Evolutionary conservation across 2,113 vertebrate species (phyloP).

Genomic region (Misgurnus mizolepis): DNA sequence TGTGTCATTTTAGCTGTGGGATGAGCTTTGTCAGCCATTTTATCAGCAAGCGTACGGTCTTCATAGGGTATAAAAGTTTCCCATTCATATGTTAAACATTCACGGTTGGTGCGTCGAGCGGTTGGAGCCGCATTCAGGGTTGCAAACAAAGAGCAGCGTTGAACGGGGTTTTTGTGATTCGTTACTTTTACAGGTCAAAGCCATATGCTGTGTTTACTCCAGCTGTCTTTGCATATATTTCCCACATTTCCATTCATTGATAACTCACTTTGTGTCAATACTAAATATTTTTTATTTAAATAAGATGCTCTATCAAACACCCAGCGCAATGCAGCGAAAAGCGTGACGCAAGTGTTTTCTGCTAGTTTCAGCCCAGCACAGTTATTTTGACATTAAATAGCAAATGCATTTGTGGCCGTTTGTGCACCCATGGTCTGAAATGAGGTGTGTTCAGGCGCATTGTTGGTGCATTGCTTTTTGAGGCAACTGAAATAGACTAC

Average conservation of each 20-base stretch:
- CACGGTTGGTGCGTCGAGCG: slow-evolving; percentile 56
- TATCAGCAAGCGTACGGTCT: slow-evolving; percentile 50
- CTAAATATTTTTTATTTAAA: not conserved
- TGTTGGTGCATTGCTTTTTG: too few species aligned
- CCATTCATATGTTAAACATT: slow-evolving; percentile 66
- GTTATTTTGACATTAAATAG: too few species aligned
- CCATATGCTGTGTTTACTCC: slow-evolving; percentile 59
- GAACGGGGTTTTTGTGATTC: slow-evolving; percentile 57
- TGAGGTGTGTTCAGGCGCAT: too few species aligned
- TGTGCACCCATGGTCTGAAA: too few species aligned
- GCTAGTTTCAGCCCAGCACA: too few species aligned
- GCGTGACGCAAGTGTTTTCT: too few species aligned
- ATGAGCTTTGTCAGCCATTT: slow-evolving; percentile 55
- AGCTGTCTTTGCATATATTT: slow-evolving; percentile 24
- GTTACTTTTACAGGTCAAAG: slow-evolving; percentile 66
- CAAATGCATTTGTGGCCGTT: too few species aligned
- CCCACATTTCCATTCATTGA: slow-evolving; percentile 24
- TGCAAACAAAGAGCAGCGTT: slow-evolving; percentile 61
- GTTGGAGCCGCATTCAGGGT: slow-evolving; percentile 48
- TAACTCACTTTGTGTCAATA: not conserved
- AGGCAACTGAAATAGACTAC: too few species aligned
- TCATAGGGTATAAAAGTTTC: slow-evolving; percentile 37
- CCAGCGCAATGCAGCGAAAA: too few species aligned
- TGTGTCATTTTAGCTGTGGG: slow-evolving; percentile 51
- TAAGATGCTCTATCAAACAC: too few species aligned